Evolutionary conservation across 2,797 vertebrate species (phyloP).

Genomic region (Melanotaenia boesemani): DNA sequence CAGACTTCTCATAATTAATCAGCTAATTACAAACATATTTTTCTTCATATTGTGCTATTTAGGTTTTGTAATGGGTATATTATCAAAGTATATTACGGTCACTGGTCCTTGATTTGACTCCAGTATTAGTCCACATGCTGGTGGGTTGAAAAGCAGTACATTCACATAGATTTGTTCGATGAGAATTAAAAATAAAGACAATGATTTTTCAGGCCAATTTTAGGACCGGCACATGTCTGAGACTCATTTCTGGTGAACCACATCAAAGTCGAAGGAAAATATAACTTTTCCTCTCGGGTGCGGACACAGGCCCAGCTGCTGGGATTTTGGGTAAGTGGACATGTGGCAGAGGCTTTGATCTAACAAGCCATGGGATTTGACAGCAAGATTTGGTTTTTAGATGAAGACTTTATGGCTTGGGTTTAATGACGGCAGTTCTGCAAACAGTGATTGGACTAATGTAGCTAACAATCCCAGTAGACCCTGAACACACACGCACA

Average conservation of each 20-base stretch:
- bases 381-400: conserved; percentile 64
- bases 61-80: neutral
- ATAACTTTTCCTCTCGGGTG: conserved; percentile 75
- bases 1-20: conserved; percentile 28
- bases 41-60: neutral
- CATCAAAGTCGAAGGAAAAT: conserved; percentile 79
- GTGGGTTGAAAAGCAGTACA: conserved; percentile 20
- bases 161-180: conserved; percentile 45
- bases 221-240: conserved; percentile 56
- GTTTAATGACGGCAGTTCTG: conserved; percentile 38
- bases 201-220: conserved; percentile 59
- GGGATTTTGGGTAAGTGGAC: conserved; percentile 61
- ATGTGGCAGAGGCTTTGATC: conserved; percentile 78
- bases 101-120: neutral
- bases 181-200: conserved; percentile 57
- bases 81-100: neutral
- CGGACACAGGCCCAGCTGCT: conserved; percentile 63
- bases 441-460: conserved; percentile 43
- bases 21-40: conserved; percentile 40
- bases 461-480: conserved; percentile 14
- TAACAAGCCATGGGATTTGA: conserved; percentile 65
- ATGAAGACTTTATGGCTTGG: conserved; percentile 66
- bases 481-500: neutral
- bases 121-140: conserved; percentile 12
- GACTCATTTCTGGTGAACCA: conserved; percentile 76